Conservation (phyloP, 2,888 invertebrate genomes). For the Ctenicera cuprea region DNA sequence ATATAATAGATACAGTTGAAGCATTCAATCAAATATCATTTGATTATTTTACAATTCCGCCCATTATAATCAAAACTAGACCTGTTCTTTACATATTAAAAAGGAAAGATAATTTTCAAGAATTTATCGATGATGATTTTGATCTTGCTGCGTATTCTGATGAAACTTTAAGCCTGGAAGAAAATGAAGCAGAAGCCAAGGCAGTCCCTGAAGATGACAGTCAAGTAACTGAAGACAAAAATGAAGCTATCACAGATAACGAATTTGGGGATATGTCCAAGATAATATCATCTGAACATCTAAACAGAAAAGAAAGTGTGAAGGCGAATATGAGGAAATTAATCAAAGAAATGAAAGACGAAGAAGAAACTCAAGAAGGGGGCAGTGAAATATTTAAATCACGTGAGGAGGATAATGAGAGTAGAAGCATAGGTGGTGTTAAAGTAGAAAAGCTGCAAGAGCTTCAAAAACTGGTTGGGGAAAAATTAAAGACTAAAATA, state of each 20-base stretch:
- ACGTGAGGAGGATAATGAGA: not conserved
- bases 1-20: slow-evolving; percentile 85
- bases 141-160: slow-evolving; percentile 35
- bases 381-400: not conserved
- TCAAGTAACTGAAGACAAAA: slow-evolving; percentile 17
- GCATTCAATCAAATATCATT: slow-evolving; percentile 89
- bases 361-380: slow-evolving; percentile 24
- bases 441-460: not conserved
- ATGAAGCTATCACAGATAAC: slow-evolving; percentile 28
- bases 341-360: slow-evolving; percentile 43
- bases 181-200: not conserved
- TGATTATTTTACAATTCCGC: slow-evolving; percentile 86
- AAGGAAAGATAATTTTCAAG: slow-evolving; percentile 77
- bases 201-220: not conserved
- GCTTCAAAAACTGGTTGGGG: not conserved
- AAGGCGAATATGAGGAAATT: slow-evolving; percentile 38
- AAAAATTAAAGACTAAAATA: not conserved
- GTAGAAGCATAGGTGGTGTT: not conserved
- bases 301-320: not conserved
- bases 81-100: slow-evolving; percentile 88
- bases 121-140: slow-evolving; percentile 67
- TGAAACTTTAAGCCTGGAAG: slow-evolving; percentile 39
- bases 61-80: slow-evolving; percentile 87
- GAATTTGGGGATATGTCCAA: slow-evolving; percentile 25
- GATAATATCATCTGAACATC: not conserved